Base-by-base conservation (phyloP, 2,797 vertebrate species). In the Toxotes lorentzi region DNA sequence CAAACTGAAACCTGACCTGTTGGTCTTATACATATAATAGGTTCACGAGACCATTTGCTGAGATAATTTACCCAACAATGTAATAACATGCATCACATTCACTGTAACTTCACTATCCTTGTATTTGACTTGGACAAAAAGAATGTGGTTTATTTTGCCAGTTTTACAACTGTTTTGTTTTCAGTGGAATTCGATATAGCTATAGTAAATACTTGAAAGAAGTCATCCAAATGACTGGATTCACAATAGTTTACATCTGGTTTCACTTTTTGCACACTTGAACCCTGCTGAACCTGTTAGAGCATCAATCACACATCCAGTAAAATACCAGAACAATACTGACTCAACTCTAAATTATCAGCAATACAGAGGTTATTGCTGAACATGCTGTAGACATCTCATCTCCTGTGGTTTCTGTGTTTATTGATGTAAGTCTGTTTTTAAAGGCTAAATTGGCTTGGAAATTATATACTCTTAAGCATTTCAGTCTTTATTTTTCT, bases 401-500 rank as follows among this genome's bases (percentile, higher is more conserved):
- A 78, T 88, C 76, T 82, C 73, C 38, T 90, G 82, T 83, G 91
- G 89, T 84, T 90, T 90, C 62, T 77, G 70, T 77, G 84, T 90
- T 90, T 88, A 89, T 91, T 92, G 85, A 80, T 73, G 72, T 86
- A 72, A 78, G 75, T 48, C 85, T 80, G 70, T 84, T 83, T 59
- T 73, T 76, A 59, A 62, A 73, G 24, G 68, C 73, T 75, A 86
- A 89, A 86, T 80, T 74, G 79, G 73, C 66, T 73, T 61, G 69
- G 70, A 89, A 92, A 92, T 93, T 78, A 92, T 68, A 92, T 81
- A 72, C 76, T 80, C 63, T 75, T 63, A 78, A 85, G 84, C 84
- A 86, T 88, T 85, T 88, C 75, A 69, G 86, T 78, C 86, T 86
- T 84, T 89, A 84, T 87, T 91, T 91, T 90, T 81, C 83, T 78